A percentile compares a stretch with the other conserved stretches of the same genome.
Conservation (phyloP, 1,140 invertebrate genomes). For the Piezodorus guildinii region DNA sequence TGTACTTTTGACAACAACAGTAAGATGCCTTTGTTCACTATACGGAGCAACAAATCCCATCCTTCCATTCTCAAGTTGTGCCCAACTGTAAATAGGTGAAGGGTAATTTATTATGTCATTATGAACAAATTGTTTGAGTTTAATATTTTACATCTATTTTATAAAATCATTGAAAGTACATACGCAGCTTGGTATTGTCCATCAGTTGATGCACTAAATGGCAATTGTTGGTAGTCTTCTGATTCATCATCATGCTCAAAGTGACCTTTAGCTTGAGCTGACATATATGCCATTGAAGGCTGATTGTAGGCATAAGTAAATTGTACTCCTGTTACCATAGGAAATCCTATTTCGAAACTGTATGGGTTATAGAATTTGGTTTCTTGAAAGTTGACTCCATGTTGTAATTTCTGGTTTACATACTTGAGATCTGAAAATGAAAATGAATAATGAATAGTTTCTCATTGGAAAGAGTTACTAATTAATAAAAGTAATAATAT, state of each 20-base stretch:
- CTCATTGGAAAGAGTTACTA: too few species aligned
- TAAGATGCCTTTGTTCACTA: conserved; percentile 41
- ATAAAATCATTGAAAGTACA: conserved; percentile 5
- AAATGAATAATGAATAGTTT: background rate
- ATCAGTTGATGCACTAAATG: conserved; percentile 32
- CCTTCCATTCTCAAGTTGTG: conserved; percentile 39
- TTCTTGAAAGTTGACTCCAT: background rate
- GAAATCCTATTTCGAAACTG: conserved; percentile 45
- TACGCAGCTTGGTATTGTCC: conserved; percentile 36
- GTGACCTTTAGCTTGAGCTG: conserved; percentile 32
- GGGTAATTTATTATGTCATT: background rate
- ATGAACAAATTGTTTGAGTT: too few species aligned
- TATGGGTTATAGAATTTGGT: conserved; percentile 39
- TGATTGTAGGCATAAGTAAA: conserved; percentile 44
- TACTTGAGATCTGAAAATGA: conserved; percentile 25
- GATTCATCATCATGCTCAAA: background rate
- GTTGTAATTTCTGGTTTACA: background rate
- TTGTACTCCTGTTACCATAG: conserved; percentile 50
- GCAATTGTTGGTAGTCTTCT: conserved; percentile 28
- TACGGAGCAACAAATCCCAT: conserved; percentile 51
- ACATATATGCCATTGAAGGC: conserved; percentile 38
- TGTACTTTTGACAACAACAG: conserved; percentile 44
- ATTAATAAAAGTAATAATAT: too few species aligned
- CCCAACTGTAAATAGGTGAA: conserved; percentile 30
- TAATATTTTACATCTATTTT: background rate